Conservation (phyloP, 2,888 invertebrate species). For the Scaptomyza parva region DNA sequence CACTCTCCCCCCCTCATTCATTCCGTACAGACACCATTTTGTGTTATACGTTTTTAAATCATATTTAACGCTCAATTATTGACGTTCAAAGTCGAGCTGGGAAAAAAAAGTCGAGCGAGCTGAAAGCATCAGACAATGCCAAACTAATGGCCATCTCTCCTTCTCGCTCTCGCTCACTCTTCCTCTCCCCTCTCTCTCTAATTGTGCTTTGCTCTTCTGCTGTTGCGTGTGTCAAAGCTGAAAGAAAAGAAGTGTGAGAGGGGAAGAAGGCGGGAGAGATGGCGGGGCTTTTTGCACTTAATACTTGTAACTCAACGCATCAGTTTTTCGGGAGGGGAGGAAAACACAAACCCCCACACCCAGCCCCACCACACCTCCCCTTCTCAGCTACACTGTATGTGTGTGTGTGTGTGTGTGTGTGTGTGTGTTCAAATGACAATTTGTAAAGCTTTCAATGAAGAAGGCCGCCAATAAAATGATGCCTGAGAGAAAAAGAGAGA, state of each 20-base stretch:
- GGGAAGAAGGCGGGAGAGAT: background rate
- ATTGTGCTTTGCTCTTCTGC: too few relatives aligned
- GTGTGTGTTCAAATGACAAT: conserved; percentile 73
- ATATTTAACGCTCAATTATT: conserved; percentile 80
- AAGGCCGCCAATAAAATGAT: conserved; percentile 64
- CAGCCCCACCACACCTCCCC: too few relatives aligned
- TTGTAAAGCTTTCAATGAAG: conserved; percentile 73
- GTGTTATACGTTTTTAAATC: conserved; percentile 64
- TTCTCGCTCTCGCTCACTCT: conserved; percentile 4
- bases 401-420: conserved; percentile 10
- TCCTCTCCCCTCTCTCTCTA: too few relatives aligned
- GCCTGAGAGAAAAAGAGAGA: background rate
- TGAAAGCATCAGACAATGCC: conserved; percentile 68
- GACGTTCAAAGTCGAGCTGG: conserved; percentile 66
- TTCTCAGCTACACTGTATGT: too few relatives aligned
- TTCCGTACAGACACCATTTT: background rate
- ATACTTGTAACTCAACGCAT: conserved; percentile 65
- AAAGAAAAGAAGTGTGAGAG: too few relatives aligned
- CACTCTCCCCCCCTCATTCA: too few relatives aligned
- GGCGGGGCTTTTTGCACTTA: conserved; percentile 67
- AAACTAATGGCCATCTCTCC: conserved; percentile 64
- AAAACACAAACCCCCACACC: background rate
- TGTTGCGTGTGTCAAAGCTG: background rate
- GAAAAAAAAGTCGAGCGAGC: conserved; percentile 20
- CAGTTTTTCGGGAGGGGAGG: conserved; percentile 12